Evolutionary conservation across 2,113 vertebrate genomes (phyloP).

Genomic region (Brachypodius melanocephalos): DNA sequence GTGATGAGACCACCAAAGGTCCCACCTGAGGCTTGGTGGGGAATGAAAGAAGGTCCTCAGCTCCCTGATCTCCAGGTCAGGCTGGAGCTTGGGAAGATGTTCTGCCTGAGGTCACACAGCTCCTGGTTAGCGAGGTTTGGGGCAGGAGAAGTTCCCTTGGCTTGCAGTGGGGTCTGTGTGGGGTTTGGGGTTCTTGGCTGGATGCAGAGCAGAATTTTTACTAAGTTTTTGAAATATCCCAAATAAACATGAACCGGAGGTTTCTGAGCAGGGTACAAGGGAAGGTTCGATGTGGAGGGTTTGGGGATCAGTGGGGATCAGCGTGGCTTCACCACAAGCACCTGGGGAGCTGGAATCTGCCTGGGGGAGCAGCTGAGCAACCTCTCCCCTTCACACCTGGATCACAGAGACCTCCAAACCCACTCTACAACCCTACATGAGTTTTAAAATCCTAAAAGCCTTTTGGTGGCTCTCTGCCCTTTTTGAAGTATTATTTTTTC

Average conservation of each 20-base stretch:
- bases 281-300: background rate
- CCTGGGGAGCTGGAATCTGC: background rate
- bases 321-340: fast-evolving
- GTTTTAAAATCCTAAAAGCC: background rate
- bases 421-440: fast-evolving
- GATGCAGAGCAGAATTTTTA: background rate
- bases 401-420: background rate
- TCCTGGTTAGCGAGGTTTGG: background rate
- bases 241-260: background rate
- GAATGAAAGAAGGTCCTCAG: background rate
- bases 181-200: background rate
- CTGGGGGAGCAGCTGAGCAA: background rate
- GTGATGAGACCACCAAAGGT: background rate
- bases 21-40: background rate
- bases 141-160: background rate
- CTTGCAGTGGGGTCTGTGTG: fast-evolving
- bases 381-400: background rate
- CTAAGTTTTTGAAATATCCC: background rate
- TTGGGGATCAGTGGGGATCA: no score
- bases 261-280: background rate
- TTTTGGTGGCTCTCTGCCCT: background rate
- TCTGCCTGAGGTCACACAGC: background rate
- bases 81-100: background rate
- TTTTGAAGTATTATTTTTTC: no score
- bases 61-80: background rate